Evolutionary conservation across 2,797 vertebrate species (phyloP).

Genomic region (Pantherophis alleghaniensis): DNA sequence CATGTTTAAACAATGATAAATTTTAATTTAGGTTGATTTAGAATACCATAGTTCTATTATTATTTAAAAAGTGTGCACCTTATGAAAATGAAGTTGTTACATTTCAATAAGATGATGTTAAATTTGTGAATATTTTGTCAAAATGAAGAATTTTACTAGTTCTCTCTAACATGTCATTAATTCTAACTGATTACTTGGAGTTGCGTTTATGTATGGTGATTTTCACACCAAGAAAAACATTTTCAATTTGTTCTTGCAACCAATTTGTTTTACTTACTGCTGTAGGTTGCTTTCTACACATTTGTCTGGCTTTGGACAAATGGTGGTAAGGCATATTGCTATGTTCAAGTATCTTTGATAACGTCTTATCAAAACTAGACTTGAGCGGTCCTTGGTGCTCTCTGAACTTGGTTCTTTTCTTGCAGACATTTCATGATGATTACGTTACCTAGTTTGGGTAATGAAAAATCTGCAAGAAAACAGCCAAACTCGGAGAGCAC

Average conservation of each 20-base stretch:
- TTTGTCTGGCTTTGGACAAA: not conserved
- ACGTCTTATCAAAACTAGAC: not conserved
- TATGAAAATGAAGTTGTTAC: not conserved
- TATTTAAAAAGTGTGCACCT: not conserved
- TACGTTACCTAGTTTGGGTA: not conserved
- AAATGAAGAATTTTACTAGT: not conserved
- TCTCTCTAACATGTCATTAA: not conserved
- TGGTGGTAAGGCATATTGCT: not conserved
- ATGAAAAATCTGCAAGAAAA: not conserved
- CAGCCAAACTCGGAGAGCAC: not conserved
- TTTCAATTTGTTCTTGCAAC: not conserved
- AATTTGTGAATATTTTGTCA: not conserved
- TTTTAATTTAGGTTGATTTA: not conserved
- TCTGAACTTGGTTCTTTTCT: not conserved
- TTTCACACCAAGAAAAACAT: not conserved
- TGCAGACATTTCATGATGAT: not conserved
- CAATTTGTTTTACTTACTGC: not conserved
- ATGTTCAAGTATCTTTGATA: not conserved
- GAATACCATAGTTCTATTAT: not conserved
- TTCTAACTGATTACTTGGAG: not conserved
- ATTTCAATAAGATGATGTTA: not conserved
- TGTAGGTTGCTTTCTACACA: not conserved
- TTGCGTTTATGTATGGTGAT: not conserved
- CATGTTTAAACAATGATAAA: not conserved
- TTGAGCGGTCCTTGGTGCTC: not conserved